phyloP scores from a whole-genome alignment of 2,797 vertebrate genomes.

The Pelobates cultripes region DNA sequence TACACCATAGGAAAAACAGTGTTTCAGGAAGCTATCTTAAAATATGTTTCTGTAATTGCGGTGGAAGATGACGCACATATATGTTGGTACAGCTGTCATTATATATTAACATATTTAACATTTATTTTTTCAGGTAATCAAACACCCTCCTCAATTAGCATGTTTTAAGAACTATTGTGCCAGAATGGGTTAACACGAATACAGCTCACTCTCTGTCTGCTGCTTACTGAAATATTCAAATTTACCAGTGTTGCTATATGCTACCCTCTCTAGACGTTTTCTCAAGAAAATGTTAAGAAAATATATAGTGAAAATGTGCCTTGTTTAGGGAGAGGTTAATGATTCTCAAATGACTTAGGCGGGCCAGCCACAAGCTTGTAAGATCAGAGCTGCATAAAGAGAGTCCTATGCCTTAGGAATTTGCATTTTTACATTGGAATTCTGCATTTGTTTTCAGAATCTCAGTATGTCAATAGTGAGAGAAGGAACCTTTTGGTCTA shows the following conservation, averaged over 20 bases:
- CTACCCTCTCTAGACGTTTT: neutral
- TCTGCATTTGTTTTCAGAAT: conserved; percentile 19
- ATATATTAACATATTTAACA: neutral
- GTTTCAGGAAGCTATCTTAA: too few species aligned
- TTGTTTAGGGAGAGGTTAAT: conserved; percentile 13
- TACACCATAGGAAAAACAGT: neutral
- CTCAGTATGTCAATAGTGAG: conserved; percentile 15
- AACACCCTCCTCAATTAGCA: neutral
- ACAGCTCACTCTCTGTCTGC: neutral
- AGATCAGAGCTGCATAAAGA: conserved; percentile 18
- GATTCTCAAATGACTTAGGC: conserved; percentile 22
- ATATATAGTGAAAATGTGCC: conserved; percentile 14
- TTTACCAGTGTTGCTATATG: conserved; percentile 13
- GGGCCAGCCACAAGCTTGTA: neutral
- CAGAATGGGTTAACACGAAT: neutral
- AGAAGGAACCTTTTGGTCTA: conserved; percentile 10
- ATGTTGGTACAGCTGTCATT: neutral
- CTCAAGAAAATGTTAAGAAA: conserved; percentile 37
- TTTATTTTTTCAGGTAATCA: neutral
- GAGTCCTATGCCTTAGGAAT: conserved; percentile 20
- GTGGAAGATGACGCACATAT: neutral
- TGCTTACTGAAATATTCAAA: neutral
- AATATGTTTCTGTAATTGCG: neutral
- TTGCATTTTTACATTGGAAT: conserved; percentile 20
- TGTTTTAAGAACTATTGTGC: neutral